Conservation (phyloP, 2,113 vertebrate species). For the Chloropsis cyanopogon region DNA sequence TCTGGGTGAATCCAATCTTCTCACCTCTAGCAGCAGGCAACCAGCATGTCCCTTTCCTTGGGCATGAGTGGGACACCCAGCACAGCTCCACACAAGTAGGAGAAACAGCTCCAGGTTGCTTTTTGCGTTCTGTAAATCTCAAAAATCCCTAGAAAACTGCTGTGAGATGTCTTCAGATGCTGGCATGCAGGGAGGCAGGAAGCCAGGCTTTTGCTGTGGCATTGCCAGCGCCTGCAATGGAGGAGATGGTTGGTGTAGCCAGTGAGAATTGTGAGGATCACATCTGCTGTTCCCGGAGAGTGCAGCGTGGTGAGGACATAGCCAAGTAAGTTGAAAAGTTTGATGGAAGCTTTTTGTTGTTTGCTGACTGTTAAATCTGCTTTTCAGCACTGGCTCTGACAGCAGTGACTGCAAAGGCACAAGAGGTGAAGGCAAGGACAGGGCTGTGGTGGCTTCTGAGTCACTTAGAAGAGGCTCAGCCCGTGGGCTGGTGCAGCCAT, state of each 20-base stretch:
- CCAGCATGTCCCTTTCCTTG: neutral
- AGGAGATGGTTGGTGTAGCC: neutral
- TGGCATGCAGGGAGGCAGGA: neutral
- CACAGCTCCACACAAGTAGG: neutral
- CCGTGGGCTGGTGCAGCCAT: neutral
- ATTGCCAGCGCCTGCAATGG: neutral
- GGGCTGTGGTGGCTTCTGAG: neutral
- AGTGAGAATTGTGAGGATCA: neutral
- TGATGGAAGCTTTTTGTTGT: neutral
- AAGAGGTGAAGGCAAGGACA: neutral
- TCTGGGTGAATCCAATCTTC: neutral
- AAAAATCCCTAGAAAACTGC: neutral
- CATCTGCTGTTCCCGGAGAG: neutral
- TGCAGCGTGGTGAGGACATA: rapidly evolving
- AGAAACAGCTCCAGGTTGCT: neutral
- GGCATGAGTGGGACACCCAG: neutral
- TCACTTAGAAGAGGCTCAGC: neutral
- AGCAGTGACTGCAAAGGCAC: neutral
- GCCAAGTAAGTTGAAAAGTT: neutral
- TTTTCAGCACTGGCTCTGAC: rapidly evolving
- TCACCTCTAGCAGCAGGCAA: neutral
- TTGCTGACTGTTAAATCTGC: neutral
- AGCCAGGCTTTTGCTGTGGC: neutral
- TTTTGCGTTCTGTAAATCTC: neutral
- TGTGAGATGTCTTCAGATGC: neutral